Evolutionary conservation across 1,140 invertebrate genomes (phyloP).

Genomic region (Asobara japonica): DNA sequence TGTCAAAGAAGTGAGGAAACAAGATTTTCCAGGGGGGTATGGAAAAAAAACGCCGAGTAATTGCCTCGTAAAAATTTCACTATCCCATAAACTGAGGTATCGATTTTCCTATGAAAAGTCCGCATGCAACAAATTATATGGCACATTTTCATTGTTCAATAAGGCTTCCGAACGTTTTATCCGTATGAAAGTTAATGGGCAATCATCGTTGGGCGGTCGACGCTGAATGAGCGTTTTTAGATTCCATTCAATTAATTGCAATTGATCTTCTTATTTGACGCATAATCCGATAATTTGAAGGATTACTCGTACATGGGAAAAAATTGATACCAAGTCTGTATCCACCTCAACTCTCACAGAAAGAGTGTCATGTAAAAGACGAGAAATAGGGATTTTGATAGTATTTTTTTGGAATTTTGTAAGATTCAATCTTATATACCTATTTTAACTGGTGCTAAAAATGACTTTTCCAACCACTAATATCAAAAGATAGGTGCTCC

Average conservation of each 20-base stretch:
- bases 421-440: too few relatives aligned
- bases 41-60: neutral
- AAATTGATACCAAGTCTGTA: too few relatives aligned
- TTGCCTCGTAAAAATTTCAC: neutral
- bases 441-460: too few relatives aligned
- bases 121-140: neutral
- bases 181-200: neutral
- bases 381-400: too few relatives aligned
- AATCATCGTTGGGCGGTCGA: neutral
- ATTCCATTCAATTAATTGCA: neutral
- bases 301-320: too few relatives aligned
- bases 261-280: neutral
- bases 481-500: too few relatives aligned
- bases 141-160: neutral
- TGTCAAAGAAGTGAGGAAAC: constrained; percentile 1
- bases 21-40: neutral
- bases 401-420: too few relatives aligned
- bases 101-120: neutral
- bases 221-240: neutral
- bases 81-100: neutral
- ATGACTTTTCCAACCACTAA: too few relatives aligned
- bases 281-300: too few relatives aligned
- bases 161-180: neutral
- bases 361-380: too few relatives aligned
- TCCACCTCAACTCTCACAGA: too few relatives aligned